Evolutionary conservation across 2,888 invertebrate genomes (phyloP), one percentile per base, ranked within the genome.

Genomic region (Cephalotes varians): DNA sequence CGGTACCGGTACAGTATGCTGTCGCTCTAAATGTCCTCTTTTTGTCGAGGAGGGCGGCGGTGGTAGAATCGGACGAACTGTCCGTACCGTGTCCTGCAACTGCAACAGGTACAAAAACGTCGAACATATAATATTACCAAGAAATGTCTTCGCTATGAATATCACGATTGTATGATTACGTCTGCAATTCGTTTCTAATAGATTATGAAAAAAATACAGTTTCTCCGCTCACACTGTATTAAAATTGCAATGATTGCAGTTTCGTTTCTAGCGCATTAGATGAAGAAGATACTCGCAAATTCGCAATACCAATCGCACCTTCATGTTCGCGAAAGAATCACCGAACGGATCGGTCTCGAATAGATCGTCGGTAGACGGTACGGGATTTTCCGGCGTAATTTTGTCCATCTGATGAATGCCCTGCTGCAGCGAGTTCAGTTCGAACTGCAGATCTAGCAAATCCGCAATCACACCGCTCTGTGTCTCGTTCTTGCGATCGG

Each of bases 321-420:
- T 94, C 88, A 94, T 93, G 85, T 95, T 95, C 65, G 96, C 96
- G 92, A 97, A 97, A 49, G 97, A 97, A 94, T 97, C 97, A 6
- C 97, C 97, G 92, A 97, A 97, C 0, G 97, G 97, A 95, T 97
- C 97, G 83, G 95, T 94, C 81, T 93, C 94, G 86, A 95, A 95
- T 40, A 95, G 95, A 89, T 95, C 94, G 74, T 95, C 96, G 4
- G 96, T 95, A n/a, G 96, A 95, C 2, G 97, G 96, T 60, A 95
- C 95, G 2, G 96, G 96, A 92, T 96, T 96, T 49, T 96, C 96
- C 10, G 97, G 97, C 3, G 98, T 98, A 49, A 98, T 97, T 82
- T 97, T 96, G 94, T 98, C 98, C 96, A 98, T 98, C 95, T 98
- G 98, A 88, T 97, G 97, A 85, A 98, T 97, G 1, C 98, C 98